phyloP scores from a whole-genome alignment of 2,113 vertebrate species.

The Phylloscopus trochiloides region DNA sequence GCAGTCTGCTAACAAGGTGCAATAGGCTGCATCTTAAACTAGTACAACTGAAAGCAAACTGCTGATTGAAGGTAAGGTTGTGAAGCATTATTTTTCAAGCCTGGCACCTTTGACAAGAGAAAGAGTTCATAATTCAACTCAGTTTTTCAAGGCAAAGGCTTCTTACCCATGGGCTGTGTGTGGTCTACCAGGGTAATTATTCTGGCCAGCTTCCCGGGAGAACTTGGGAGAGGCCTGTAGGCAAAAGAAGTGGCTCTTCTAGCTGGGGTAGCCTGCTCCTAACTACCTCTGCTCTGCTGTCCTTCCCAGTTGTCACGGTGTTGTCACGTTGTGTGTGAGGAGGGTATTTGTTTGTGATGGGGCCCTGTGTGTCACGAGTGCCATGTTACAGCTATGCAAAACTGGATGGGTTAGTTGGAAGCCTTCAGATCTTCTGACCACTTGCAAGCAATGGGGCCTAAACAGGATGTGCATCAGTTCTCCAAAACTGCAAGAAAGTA shows the following conservation, averaged over 20 bases:
- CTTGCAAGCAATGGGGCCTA: background rate
- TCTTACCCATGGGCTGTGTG: slow-evolving; percentile 6
- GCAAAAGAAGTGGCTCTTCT: background rate
- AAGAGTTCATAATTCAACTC: background rate
- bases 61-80: background rate
- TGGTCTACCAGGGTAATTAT: slow-evolving; percentile 35
- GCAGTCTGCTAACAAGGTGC: background rate
- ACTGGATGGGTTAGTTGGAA: background rate
- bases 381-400: background rate
- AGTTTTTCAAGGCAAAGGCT: background rate
- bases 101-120: background rate
- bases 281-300: background rate
- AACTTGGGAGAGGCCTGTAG: background rate
- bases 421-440: background rate
- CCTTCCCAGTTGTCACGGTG: background rate
- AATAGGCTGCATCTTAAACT: background rate
- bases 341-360: background rate
- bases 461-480: background rate
- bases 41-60: background rate
- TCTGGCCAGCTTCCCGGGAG: background rate
- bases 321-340: background rate
- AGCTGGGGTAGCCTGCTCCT: background rate
- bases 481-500: background rate
- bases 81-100: background rate
- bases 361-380: background rate